Conservation (phyloP, 2,113 vertebrate genomes). For the Pterocles orientalis region DNA sequence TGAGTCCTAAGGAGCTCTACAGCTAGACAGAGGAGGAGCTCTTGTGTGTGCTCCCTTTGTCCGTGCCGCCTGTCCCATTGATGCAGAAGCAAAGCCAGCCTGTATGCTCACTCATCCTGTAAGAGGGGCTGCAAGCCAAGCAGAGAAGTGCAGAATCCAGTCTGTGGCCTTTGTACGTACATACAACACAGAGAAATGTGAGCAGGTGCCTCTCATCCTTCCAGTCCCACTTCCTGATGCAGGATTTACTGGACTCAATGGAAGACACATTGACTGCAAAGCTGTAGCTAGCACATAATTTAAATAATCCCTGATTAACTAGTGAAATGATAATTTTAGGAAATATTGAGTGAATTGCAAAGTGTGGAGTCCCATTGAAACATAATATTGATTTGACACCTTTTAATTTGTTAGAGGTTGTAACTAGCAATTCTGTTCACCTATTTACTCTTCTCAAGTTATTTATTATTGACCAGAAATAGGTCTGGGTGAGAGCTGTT, state of each 20-base stretch:
- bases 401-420: constrained; percentile 27
- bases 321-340: constrained; percentile 52
- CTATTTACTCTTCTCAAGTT: constrained; percentile 10
- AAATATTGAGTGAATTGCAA: constrained; percentile 33
- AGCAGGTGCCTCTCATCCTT: background rate
- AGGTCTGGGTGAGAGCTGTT: background rate
- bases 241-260: background rate
- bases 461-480: constrained; percentile 38
- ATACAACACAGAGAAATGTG: background rate
- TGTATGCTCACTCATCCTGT: background rate
- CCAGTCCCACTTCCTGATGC: background rate
- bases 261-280: background rate
- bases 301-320: constrained; percentile 58
- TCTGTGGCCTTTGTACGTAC: background rate
- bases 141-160: background rate
- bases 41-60: background rate
- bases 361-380: constrained; percentile 8
- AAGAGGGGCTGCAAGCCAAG: background rate
- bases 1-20: background rate
- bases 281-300: background rate
- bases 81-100: background rate
- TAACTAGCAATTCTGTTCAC: background rate
- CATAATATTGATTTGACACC: constrained; percentile 19
- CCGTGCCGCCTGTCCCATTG: background rate
- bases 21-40: background rate